Evolutionary conservation across 2,113 vertebrate genomes (phyloP), one percentile per base, ranked within the genome.

Genomic region (Lasiurus borealis): DNA sequence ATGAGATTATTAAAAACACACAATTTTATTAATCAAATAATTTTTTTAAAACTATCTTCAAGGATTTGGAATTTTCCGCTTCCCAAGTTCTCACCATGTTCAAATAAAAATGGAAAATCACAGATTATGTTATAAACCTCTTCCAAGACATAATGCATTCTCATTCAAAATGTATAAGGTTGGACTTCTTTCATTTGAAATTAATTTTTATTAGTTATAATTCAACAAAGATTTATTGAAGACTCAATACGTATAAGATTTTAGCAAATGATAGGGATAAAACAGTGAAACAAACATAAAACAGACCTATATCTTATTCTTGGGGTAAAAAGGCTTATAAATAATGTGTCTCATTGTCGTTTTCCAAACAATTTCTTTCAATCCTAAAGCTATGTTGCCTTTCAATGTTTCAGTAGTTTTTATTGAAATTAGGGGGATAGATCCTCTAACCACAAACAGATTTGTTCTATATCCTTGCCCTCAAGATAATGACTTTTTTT

Each of bases 31-130:
- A 91, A 84, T 92, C 54, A 91, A 95, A 72, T 73, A 14, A 52
- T 89, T 94, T 84, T 85, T 72, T 14, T 8, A 72, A 27, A 88
- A 46, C 40, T 8, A 23, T 90, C 85, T 90, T 18, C 3, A 46
- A 62, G 71, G 59, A 84, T 92, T 75, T 72, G 96, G 94, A 94
- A 89, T 96, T 97, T 97, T 98, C 97, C 95, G 96, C 34, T 94
- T 94, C 64, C n/a, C 23, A 84, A 68, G 73, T 72, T 96, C 48
- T 85, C 29, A 57, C 50, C 64, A 68, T 40, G 40, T 87, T 94
- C 83, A 96, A 76, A 71, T 77, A 86, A 96, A 66, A 94, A 69
- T 91, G 98, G 96, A 96, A 98, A 98, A 97, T 84, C 94, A 98
- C 97, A 96, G 83, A 73, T 80, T 96, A 81, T 52, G 91, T 75